Evolutionary conservation across 1,140 invertebrate species (phyloP).

Genomic region (Subanguina moxae): DNA sequence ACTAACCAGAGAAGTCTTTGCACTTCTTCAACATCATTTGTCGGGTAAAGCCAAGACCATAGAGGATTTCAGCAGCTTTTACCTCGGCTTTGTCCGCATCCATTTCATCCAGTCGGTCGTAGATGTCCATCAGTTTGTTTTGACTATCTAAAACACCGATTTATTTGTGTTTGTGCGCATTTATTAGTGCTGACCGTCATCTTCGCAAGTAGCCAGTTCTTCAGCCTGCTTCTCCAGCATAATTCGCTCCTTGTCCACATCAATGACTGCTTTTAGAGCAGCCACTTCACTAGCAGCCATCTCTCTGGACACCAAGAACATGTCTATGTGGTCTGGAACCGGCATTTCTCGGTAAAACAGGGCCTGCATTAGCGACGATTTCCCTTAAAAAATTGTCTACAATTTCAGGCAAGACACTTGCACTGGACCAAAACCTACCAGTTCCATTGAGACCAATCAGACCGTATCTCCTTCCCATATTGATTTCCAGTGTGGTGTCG

Average conservation of each 20-base stretch:
- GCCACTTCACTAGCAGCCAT: constrained; percentile 85
- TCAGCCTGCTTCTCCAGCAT: constrained; percentile 88
- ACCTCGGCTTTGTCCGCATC: constrained; percentile 88
- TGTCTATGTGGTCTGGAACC: constrained; percentile 93
- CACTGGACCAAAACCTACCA: constrained; percentile 66
- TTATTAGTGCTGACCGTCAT: constrained; percentile 79
- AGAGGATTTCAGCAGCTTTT: constrained; percentile 84
- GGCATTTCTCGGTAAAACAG: constrained; percentile 89
- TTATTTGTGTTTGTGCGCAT: constrained; percentile 6
- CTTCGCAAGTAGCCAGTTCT: constrained; percentile 75
- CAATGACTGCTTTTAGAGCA: constrained; percentile 92
- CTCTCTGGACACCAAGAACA: constrained; percentile 91
- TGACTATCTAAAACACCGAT: constrained; percentile 70
- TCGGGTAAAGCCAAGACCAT: constrained; percentile 90
- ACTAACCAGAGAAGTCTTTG: constrained; percentile 83
- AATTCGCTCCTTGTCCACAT: constrained; percentile 89
- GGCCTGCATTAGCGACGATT: constrained; percentile 84
- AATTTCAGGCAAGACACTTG: background rate
- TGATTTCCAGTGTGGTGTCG: constrained; percentile 91
- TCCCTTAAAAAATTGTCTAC: constrained; percentile 68
- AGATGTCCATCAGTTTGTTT: constrained; percentile 93
- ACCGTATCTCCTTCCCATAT: constrained; percentile 91
- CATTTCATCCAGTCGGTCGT: constrained; percentile 93
- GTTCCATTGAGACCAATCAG: constrained; percentile 91
- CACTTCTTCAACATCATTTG: constrained; percentile 83